phyloP scores from a whole-genome alignment of 2,113 vertebrate genomes.

The Erythrocercus mccallii region DNA sequence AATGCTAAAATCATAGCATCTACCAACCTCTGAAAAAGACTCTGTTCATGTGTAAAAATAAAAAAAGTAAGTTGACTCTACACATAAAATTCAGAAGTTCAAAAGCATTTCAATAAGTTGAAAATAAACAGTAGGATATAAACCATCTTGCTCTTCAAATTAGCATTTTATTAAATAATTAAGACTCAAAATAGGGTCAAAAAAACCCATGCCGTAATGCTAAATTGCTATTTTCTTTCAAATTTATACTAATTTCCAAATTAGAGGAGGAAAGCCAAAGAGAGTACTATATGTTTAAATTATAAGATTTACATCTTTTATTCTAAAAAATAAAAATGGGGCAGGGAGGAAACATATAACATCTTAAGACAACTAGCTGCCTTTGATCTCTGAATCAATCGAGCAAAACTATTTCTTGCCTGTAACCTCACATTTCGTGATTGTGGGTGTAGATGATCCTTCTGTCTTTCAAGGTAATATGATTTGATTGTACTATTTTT shows the following conservation, averaged over 20 bases:
- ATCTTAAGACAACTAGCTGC: not conserved
- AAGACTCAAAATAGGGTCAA: not conserved
- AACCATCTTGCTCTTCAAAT: not conserved
- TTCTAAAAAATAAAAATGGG: not conserved
- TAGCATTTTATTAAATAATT: not conserved
- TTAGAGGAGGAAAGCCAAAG: not conserved
- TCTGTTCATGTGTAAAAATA: not conserved
- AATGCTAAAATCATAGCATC: not conserved
- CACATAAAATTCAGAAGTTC: not conserved
- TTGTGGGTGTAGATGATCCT: not conserved
- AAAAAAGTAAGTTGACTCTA: not conserved
- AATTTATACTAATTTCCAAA: not conserved
- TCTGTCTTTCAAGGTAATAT: not conserved
- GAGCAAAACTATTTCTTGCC: not conserved
- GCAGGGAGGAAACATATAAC: rapidly evolving
- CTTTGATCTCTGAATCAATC: not conserved
- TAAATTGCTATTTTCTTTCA: not conserved
- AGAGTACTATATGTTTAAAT: not conserved
- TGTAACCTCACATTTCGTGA: not conserved
- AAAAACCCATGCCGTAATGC: rapidly evolving
- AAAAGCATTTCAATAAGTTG: not conserved
- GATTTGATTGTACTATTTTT: not conserved
- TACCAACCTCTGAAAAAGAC: not conserved
- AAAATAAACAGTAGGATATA: not conserved
- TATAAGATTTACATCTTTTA: not conserved